phyloP scores from a whole-genome alignment of 1,140 invertebrate genomes.

The Bombus sibiricus region DNA sequence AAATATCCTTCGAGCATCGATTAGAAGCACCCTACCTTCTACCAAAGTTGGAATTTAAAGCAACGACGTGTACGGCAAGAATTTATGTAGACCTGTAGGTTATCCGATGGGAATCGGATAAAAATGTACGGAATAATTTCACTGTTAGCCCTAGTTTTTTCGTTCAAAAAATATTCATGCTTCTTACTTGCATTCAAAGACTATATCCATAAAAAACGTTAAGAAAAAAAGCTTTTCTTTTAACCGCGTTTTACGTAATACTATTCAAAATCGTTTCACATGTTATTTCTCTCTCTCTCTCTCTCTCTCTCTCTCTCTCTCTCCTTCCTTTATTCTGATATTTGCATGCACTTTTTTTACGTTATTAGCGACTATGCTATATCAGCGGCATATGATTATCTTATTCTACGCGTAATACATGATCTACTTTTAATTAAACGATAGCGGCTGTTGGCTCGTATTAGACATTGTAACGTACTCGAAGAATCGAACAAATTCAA shows the following conservation, averaged over 20 bases:
- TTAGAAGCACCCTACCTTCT: not conserved
- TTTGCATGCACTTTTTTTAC: fast-evolving
- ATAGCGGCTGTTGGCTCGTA: no score
- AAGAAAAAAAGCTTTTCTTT: not conserved
- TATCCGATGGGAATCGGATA: slow-evolving; percentile 16
- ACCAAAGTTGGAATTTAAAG: slow-evolving; percentile 31
- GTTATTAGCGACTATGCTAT: no score
- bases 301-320: no score
- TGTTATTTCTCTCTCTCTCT: no score
- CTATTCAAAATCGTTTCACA: not conserved
- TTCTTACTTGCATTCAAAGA: no score
- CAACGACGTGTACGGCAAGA: slow-evolving; percentile 3
- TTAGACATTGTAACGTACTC: no score
- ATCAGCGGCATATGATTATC: no score
- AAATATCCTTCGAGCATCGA: not conserved
- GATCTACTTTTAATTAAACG: no score
- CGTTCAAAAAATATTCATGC: not conserved
- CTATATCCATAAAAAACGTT: not conserved
- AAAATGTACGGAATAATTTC: slow-evolving; percentile 58
- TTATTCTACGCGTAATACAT: no score
- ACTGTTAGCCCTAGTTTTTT: slow-evolving; percentile 41
- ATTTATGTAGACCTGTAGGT: slow-evolving; percentile 23
- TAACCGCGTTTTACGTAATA: not conserved
- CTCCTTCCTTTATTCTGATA: fast-evolving
- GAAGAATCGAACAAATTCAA: no score